Percentiles rank a stretch among this genome's conserved stretches.
Conservation (phyloP, 2,888 invertebrate species). For the Germaria angustata region DNA sequence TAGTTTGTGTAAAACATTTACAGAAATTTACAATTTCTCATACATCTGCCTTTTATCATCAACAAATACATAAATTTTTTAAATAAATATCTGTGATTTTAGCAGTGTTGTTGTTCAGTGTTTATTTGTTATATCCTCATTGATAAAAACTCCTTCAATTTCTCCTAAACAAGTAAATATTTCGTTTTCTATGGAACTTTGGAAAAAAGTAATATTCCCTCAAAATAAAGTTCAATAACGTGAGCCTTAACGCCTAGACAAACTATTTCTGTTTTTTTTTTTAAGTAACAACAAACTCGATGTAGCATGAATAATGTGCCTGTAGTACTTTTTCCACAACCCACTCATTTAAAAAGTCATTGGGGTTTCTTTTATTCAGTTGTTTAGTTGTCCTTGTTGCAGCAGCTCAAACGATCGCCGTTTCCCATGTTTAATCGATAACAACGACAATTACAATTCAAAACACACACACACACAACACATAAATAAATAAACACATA, state of each 20-base stretch:
- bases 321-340: conserved; percentile 47
- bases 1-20: too few relatives aligned
- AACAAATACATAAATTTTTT: too few relatives aligned
- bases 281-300: background rate
- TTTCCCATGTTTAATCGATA: conserved; percentile 26
- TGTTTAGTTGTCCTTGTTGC: conserved; percentile 22
- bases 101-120: too few relatives aligned
- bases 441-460: conserved; percentile 7
- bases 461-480: background rate
- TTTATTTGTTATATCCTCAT: background rate
- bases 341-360: conserved; percentile 36
- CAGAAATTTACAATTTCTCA: too few relatives aligned
- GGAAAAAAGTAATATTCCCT: conserved; percentile 33
- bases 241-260: conserved; percentile 56
- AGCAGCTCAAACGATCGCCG: conserved; percentile 22
- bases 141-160: conserved; percentile 13
- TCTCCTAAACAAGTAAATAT: background rate
- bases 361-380: background rate
- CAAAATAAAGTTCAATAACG: conserved; percentile 62
- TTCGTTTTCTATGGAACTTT: background rate
- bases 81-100: too few relatives aligned
- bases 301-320: conserved; percentile 41
- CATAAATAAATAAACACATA: too few relatives aligned
- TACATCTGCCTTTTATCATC: too few relatives aligned
- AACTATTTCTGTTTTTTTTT: background rate